Evolutionary conservation across 2,888 invertebrate species (phyloP).

Genomic region (Rotaria sp.): DNA sequence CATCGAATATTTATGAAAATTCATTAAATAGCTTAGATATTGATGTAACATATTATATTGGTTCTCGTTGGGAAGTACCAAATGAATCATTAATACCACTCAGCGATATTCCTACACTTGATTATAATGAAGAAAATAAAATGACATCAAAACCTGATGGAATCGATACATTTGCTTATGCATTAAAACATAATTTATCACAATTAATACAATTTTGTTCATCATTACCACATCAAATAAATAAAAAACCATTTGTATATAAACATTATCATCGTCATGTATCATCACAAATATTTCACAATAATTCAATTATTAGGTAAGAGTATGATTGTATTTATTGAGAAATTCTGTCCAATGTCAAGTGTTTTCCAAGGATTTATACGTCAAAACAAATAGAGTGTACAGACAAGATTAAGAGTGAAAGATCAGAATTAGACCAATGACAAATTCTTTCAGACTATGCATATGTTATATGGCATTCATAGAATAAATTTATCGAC

Average conservation of each 20-base stretch:
- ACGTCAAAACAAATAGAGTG: too few relatives aligned
- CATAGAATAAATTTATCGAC: too few relatives aligned
- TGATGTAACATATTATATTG: conserved; percentile 28
- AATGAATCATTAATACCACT: conserved; percentile 3
- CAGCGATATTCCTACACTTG: background rate
- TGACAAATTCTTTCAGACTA: too few relatives aligned
- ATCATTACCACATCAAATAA: background rate
- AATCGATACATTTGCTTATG: background rate
- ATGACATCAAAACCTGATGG: background rate
- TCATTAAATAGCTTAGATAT: background rate
- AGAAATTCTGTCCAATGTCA: too few relatives aligned
- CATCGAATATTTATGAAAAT: background rate
- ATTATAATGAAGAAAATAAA: background rate
- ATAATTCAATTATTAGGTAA: background rate
- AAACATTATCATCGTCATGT: background rate
- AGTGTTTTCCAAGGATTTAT: too few relatives aligned
- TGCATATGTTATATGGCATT: too few relatives aligned
- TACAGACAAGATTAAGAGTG: too few relatives aligned
- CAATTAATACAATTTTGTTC: background rate
- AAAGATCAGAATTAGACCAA: too few relatives aligned
- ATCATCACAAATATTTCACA: background rate
- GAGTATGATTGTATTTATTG: background rate
- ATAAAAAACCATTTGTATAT: background rate
- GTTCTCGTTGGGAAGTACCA: background rate
- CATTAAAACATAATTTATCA: background rate